A percentile compares a stretch with the other conserved stretches of the same genome.
Evolutionary conservation across 2,113 vertebrate genomes (phyloP).

Genomic region (Chamaetylas fuelleborni): DNA sequence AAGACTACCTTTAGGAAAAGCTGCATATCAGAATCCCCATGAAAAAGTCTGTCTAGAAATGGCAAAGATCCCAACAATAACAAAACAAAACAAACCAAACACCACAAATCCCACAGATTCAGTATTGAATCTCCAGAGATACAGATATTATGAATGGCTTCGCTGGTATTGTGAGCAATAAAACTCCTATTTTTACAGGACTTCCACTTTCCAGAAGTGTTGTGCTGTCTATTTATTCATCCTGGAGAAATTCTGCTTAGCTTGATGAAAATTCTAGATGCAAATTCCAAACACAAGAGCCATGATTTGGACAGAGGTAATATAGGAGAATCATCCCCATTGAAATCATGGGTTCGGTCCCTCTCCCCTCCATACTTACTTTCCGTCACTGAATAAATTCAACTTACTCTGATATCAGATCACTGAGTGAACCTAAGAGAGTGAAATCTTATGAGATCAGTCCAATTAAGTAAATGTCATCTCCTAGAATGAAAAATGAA

Average conservation of each 20-base stretch:
- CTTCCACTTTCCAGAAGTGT: background rate
- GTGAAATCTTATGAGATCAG: background rate
- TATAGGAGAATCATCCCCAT: background rate
- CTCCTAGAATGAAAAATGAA: background rate
- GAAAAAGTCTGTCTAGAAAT: background rate
- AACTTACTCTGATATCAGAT: background rate
- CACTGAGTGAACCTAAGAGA: background rate
- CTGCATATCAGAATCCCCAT: background rate
- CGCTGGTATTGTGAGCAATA: background rate
- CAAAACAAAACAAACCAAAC: no score
- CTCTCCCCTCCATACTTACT: accelerated
- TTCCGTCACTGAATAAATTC: background rate
- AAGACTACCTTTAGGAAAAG: background rate
- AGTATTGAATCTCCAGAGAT: background rate
- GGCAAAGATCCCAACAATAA: background rate
- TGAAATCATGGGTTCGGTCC: background rate
- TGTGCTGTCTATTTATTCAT: background rate
- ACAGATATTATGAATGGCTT: background rate
- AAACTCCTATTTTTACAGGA: background rate
- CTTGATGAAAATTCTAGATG: background rate
- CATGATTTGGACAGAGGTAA: background rate
- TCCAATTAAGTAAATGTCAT: background rate
- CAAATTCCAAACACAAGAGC: background rate
- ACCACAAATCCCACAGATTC: background rate
- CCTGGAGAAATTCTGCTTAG: background rate